A percentile compares a stretch with the other conserved stretches of the same genome.
phyloP scores from a whole-genome alignment of 2,888 invertebrate species.

The Lomographa bimaculata region DNA sequence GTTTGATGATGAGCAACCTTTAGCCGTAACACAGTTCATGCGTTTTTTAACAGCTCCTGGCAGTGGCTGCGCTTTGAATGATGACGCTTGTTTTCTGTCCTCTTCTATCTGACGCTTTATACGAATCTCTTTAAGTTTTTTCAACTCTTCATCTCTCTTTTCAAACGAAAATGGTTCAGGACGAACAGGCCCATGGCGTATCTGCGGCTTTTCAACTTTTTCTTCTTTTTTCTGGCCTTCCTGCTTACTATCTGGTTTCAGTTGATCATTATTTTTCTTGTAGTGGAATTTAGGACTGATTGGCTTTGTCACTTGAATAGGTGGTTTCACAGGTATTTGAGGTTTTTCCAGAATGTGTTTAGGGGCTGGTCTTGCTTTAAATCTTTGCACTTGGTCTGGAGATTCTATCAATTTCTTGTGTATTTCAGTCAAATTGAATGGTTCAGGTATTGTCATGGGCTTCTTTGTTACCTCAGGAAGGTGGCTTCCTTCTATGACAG shows the following conservation, averaged over 20 bases:
- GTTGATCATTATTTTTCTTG: conserved; percentile 53
- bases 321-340: conserved; percentile 56
- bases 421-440: conserved; percentile 85
- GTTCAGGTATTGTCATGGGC: conserved; percentile 83
- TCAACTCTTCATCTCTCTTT: conserved; percentile 82
- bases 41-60: conserved; percentile 78
- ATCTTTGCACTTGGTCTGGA: conserved; percentile 52
- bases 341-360: conserved; percentile 77
- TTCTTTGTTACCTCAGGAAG: conserved; percentile 81
- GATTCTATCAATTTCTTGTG: conserved; percentile 63
- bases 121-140: conserved; percentile 83
- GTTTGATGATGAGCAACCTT: conserved; percentile 52
- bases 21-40: conserved; percentile 54
- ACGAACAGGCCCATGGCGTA: conserved; percentile 54
- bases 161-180: conserved; percentile 88
- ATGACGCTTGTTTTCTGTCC: conserved; percentile 83
- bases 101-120: conserved; percentile 83
- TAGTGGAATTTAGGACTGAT: conserved; percentile 63
- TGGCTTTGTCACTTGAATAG: conserved; percentile 53
- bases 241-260: conserved; percentile 34
- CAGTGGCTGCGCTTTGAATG: conserved; percentile 88
- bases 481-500: conserved; percentile 78
- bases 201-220: conserved; percentile 40
- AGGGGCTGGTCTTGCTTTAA: conserved; percentile 86
- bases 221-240: conserved; percentile 35